Evolutionary conservation across 1,140 invertebrate genomes (phyloP).

Genomic region (Ceratina japonica): DNA sequence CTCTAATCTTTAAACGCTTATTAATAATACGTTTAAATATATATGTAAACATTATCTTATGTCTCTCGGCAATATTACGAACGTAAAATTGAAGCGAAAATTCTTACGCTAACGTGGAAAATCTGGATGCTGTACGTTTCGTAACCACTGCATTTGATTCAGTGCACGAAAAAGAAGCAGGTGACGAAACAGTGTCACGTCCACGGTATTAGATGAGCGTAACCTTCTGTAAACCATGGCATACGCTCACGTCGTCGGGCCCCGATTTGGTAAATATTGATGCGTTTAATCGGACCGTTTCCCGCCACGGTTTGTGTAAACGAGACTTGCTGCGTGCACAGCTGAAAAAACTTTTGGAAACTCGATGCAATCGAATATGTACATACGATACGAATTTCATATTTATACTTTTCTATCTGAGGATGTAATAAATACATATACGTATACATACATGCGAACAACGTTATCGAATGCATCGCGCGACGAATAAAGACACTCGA

Average conservation of each 20-base stretch:
- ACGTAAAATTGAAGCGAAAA: no score
- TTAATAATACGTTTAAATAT: no score
- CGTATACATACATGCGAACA: neutral
- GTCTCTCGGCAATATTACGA: no score
- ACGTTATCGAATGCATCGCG: neutral
- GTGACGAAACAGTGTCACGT: constrained; percentile 1
- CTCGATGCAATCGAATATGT: constrained; percentile 8
- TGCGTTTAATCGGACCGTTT: constrained; percentile 73
- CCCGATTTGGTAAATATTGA: constrained; percentile 71
- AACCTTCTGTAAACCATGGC: constrained; percentile 41
- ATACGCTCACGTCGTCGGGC: constrained; percentile 43
- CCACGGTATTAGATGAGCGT: constrained; percentile 26
- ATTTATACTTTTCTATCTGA: no score
- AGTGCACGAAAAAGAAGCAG: neutral
- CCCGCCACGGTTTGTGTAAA: constrained; percentile 49
- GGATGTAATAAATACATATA: no score
- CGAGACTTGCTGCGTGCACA: constrained; percentile 47
- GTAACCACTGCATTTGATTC: no score
- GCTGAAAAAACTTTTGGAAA: constrained; percentile 62
- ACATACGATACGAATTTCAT: neutral
- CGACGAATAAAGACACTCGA: neutral
- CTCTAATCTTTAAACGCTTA: no score
- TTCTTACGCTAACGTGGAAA: no score
- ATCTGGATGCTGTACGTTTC: no score
- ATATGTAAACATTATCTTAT: no score